phyloP scores from a whole-genome alignment of 2,113 vertebrate genomes.

The Gopherus flavomarginatus region DNA sequence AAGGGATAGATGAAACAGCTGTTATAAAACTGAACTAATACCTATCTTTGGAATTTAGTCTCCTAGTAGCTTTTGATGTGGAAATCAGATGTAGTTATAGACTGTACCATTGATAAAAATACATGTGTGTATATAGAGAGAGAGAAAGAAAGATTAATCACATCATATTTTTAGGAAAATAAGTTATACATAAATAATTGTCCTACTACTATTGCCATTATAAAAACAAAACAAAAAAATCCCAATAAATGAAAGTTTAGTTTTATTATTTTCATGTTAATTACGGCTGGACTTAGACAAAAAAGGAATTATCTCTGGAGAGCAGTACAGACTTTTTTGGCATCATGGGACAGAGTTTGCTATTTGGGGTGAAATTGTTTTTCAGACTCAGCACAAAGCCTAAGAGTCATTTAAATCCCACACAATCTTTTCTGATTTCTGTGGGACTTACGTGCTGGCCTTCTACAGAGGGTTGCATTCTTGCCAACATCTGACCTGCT shows the following conservation, averaged over 20 bases:
- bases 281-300: not conserved
- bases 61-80: not conserved
- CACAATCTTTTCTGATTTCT: not conserved
- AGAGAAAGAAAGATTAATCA: no score
- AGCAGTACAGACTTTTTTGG: rapidly evolving
- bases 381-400: not conserved
- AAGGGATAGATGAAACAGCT: not conserved
- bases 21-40: not conserved
- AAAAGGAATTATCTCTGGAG: rapidly evolving
- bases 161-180: no score
- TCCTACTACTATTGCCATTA: not conserved
- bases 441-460: not conserved
- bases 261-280: not conserved
- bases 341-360: not conserved
- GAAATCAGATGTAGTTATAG: not conserved
- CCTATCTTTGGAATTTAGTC: not conserved
- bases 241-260: not conserved
- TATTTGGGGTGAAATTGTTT: not conserved
- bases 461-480: not conserved
- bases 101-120: not conserved
- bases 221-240: not conserved
- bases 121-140: no score
- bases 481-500: not conserved
- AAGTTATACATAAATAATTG: not conserved
- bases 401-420: not conserved